A percentile compares a stretch with the other conserved stretches of the same genome.
These are phyloP conservation scores for Microcebus murinus DNA, from an alignment of 2,113 vertebrate species.

Conservation along the genomic window DNA sequence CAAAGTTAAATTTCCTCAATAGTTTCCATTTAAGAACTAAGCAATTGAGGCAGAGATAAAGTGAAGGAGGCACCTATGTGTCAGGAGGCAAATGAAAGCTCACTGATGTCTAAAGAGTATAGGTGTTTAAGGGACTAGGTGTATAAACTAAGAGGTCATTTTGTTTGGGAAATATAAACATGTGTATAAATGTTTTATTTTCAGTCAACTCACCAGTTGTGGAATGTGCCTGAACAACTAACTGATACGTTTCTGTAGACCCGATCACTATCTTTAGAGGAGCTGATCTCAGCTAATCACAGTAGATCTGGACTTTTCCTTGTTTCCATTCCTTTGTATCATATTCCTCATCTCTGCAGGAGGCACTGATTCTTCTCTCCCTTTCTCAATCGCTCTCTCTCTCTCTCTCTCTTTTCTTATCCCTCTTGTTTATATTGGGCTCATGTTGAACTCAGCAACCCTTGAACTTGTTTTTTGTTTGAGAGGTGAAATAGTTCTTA, in stretches of 20 bases:
- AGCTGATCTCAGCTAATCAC: not conserved
- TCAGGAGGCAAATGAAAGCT: not conserved
- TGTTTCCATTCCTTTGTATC: not conserved
- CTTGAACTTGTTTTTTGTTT: not conserved
- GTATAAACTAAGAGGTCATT: not conserved
- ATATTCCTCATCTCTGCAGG: not conserved
- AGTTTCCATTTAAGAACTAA: constrained; percentile 41
- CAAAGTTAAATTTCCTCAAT: constrained; percentile 56
- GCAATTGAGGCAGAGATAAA: not conserved
- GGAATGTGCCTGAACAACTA: not conserved
- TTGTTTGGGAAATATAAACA: not conserved
- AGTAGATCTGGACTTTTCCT: not conserved
- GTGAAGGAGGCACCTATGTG: not conserved
- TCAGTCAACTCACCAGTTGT: constrained; percentile 15
- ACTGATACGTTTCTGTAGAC: not conserved
- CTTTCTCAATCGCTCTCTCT: not conserved
- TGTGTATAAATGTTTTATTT: not conserved
- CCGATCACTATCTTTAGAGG: constrained; percentile 9
- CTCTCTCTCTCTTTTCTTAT: too few relatives aligned
- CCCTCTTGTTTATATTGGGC: not conserved
- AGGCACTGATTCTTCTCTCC: not conserved
- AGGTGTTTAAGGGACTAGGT: not conserved
- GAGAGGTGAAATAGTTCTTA: not conserved
- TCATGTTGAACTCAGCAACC: not conserved
- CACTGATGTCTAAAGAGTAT: not conserved